Conservation (phyloP, 1,140 invertebrate genomes). For the Cardiocondyla obscurior region DNA sequence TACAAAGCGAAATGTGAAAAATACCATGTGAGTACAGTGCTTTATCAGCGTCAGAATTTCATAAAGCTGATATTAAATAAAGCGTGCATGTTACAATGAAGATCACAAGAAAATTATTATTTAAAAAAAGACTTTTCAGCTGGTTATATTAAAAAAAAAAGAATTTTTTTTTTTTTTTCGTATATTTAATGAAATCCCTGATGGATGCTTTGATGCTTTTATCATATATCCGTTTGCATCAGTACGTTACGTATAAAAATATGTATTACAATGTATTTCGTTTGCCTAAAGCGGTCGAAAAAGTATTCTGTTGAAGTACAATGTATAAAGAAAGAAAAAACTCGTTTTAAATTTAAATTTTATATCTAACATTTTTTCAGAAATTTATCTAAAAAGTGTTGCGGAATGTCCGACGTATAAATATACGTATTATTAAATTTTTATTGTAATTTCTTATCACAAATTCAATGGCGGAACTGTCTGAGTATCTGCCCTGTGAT, state of each 20-base stretch:
- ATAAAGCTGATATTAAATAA: constrained; percentile 40
- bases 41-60: constrained; percentile 43
- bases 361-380: neutral
- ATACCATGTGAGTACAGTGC: neutral
- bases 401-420: neutral
- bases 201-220: neutral
- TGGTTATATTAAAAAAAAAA: constrained; percentile 9
- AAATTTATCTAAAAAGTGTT: neutral
- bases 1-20: constrained; percentile 19
- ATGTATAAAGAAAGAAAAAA: neutral
- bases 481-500: neutral
- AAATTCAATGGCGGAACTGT: neutral
- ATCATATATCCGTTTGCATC: neutral
- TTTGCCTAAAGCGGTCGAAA: neutral
- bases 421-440: neutral
- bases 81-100: neutral
- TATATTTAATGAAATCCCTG: constrained; percentile 21
- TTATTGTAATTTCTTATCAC: neutral
- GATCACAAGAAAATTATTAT: constrained; percentile 37
- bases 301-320: neutral
- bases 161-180: constrained; percentile 34
- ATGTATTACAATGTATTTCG: neutral
- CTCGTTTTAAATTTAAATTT: neutral
- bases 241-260: neutral
- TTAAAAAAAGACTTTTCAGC: constrained; percentile 12